Percentiles rank a stretch among this genome's conserved stretches.
Conservation (phyloP, 2,113 vertebrate species). For the Neolamprologus variostigma region DNA sequence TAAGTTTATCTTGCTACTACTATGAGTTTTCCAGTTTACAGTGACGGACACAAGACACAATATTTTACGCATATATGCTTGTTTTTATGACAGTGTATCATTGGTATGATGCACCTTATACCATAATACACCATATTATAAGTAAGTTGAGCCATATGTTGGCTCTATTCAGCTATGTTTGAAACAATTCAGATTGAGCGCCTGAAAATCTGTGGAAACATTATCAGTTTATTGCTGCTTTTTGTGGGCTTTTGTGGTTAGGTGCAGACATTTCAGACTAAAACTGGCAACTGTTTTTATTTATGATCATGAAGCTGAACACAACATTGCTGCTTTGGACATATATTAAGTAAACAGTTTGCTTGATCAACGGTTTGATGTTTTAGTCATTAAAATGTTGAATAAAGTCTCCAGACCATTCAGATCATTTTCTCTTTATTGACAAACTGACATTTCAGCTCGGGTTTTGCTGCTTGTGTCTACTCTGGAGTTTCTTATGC, state of each 20-base stretch:
- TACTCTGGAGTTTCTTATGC: background rate
- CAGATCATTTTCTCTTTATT: background rate
- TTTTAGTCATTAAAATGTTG: background rate
- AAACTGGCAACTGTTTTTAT: background rate
- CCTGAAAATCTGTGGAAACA: background rate
- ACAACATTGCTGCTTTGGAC: background rate
- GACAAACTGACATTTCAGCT: background rate
- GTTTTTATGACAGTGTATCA: background rate
- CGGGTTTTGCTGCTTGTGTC: background rate
- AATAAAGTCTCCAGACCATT: background rate
- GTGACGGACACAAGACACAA: background rate
- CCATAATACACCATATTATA: background rate
- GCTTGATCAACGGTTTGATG: background rate
- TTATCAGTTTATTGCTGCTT: background rate
- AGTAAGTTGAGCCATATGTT: background rate
- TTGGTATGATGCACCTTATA: background rate
- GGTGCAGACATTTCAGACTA: background rate
- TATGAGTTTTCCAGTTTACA: background rate
- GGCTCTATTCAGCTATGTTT: background rate
- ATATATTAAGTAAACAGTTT: background rate
- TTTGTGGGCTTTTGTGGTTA: background rate
- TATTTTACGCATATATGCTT: background rate
- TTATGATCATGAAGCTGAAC: background rate
- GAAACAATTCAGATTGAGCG: background rate
- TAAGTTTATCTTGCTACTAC: background rate